Percentiles rank a stretch among this genome's conserved stretches.
Evolutionary conservation across 2,113 vertebrate genomes (phyloP).

Genomic region (Microcebus jonahi): DNA sequence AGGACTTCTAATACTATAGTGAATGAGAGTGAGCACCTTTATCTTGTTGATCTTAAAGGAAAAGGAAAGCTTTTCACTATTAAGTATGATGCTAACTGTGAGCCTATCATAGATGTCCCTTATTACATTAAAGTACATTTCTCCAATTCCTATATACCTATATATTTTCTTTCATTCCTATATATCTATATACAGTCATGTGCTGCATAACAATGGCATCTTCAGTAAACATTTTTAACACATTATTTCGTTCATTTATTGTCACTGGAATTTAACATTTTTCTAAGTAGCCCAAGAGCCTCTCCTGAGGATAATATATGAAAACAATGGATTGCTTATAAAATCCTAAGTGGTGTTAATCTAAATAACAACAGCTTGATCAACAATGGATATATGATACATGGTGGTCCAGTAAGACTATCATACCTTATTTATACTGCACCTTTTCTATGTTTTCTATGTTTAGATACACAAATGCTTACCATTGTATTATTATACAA

Average conservation of each 20-base stretch:
- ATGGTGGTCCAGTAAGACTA: neutral
- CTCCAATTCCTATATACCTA: neutral
- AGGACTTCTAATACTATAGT: neutral
- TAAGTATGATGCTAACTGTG: neutral
- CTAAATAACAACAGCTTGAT: neutral
- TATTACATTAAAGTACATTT: neutral
- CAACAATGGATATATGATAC: neutral
- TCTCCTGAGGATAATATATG: conserved; percentile 1
- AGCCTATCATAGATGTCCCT: neutral
- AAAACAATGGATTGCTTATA: neutral
- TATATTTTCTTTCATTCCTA: neutral
- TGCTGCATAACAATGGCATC: neutral
- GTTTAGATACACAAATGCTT: neutral
- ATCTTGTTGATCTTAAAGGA: neutral
- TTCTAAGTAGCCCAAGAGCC: conserved; percentile 11
- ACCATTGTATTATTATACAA: neutral
- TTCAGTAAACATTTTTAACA: conserved; percentile 28
- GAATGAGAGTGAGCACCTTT: neutral
- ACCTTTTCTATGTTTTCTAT: neutral
- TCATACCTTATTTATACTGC: neutral
- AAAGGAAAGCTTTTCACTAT: neutral
- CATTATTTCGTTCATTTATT: conserved; percentile 13
- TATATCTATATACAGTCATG: neutral
- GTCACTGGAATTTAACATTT: neutral
- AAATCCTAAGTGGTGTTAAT: conserved; percentile 14